phyloP scores from a whole-genome alignment of 2,113 vertebrate genomes.

The Elephas maximus region DNA sequence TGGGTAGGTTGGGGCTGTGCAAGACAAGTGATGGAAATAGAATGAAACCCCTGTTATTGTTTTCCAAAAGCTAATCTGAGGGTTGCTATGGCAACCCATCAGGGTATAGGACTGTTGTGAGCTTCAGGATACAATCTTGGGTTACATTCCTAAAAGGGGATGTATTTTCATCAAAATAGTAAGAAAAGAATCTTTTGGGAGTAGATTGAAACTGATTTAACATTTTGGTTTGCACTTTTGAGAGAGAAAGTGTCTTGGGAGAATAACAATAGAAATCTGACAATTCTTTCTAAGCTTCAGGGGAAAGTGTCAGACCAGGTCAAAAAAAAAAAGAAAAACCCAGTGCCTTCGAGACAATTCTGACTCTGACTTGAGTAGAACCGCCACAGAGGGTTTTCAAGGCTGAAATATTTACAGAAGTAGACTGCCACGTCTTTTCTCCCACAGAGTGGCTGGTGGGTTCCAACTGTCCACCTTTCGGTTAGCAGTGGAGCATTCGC shows the following conservation, averaged over 20 bases:
- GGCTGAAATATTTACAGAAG: not conserved
- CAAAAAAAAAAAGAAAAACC: not conserved
- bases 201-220: constrained; percentile 29
- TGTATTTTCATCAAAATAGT: constrained; percentile 8
- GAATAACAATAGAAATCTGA: constrained; percentile 50
- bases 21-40: constrained; percentile 30
- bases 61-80: constrained; percentile 56
- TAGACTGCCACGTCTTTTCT: not conserved
- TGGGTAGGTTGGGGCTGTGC: not conserved
- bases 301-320: not conserved
- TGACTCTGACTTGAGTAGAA: not conserved
- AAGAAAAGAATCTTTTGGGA: constrained; percentile 47
- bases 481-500: no score
- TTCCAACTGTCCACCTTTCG: not conserved
- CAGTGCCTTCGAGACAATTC: not conserved
- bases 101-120: constrained; percentile 14
- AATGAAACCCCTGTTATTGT: constrained; percentile 30
- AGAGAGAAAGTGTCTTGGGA: not conserved
- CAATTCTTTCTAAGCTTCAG: constrained; percentile 15
- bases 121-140: constrained; percentile 55
- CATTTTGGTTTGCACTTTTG: constrained; percentile 29
- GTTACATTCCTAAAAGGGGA: constrained; percentile 36
- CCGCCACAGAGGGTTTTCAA: not conserved
- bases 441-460: not conserved
- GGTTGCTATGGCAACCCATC: constrained; percentile 71